A percentile compares a stretch with the other conserved stretches of the same genome.
These are phyloP conservation scores for Halictus ligatus DNA, from an alignment of 2,888 invertebrate genomes.

Conservation along the genomic window DNA sequence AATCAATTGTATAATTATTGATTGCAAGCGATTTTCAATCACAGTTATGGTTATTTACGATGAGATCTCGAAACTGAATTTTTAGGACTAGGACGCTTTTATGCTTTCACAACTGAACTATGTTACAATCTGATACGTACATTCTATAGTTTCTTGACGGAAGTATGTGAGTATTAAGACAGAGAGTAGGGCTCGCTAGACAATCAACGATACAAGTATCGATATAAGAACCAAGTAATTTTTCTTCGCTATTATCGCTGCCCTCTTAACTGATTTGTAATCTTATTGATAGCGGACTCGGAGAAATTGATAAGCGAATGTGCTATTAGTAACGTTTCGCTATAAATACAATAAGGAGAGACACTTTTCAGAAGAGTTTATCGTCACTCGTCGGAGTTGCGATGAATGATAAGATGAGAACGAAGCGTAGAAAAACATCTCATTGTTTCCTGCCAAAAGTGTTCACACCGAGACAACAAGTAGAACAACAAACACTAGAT, in stretches of 20 bases:
- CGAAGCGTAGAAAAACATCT: background rate
- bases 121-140: background rate
- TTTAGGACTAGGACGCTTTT: background rate
- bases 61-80: no score
- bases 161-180: background rate
- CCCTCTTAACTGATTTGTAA: background rate
- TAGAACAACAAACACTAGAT: background rate
- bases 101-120: background rate
- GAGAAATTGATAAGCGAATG: background rate
- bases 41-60: no score
- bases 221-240: background rate
- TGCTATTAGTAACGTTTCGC: background rate
- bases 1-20: no score
- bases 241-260: background rate
- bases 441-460: background rate
- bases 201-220: background rate
- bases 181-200: background rate
- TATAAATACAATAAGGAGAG: background rate
- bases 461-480: background rate
- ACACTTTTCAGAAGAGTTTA: background rate
- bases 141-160: background rate
- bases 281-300: background rate
- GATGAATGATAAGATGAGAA: background rate
- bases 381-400: background rate
- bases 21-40: no score